A percentile compares a stretch with the other conserved stretches of the same genome.
phyloP scores from a whole-genome alignment of 2,113 vertebrate species.

The Alosa alosa region DNA sequence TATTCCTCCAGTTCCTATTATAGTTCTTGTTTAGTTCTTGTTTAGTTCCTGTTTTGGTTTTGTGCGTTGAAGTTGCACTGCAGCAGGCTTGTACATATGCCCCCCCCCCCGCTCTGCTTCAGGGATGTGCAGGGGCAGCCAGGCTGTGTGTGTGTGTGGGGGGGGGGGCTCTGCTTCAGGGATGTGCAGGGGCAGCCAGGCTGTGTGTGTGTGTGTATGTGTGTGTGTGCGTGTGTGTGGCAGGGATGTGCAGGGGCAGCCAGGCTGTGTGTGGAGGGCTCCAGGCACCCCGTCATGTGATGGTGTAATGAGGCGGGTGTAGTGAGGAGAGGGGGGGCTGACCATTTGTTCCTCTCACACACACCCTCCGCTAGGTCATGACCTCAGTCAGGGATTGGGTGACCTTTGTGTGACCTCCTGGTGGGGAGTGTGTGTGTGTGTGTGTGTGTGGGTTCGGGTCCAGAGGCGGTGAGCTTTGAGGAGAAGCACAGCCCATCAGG shows the following conservation, averaged over 20 bases:
- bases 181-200: too few relatives aligned
- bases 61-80: conserved; percentile 49
- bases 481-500: not conserved
- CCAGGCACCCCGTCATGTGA: too few relatives aligned
- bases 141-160: too few relatives aligned
- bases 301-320: too few relatives aligned
- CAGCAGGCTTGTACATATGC: conserved; percentile 58
- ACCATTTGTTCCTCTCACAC: not conserved
- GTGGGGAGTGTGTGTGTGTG: conserved; percentile 26
- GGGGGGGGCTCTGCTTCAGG: too few relatives aligned
- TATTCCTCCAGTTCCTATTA: conserved; percentile 19
- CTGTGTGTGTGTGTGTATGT: too few relatives aligned
- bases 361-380: not conserved
- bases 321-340: too few relatives aligned
- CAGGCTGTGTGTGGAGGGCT: too few relatives aligned
- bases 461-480: not conserved
- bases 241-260: too few relatives aligned
- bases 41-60: conserved; percentile 23
- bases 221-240: too few relatives aligned
- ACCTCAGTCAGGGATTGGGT: not conserved
- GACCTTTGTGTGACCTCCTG: not conserved
- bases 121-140: too few relatives aligned
- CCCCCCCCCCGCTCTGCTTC: too few relatives aligned
- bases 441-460: not conserved
- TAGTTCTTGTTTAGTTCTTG: not conserved